Evolutionary conservation across 2,888 invertebrate genomes (phyloP).

Genomic region (Diogma glabrata): DNA sequence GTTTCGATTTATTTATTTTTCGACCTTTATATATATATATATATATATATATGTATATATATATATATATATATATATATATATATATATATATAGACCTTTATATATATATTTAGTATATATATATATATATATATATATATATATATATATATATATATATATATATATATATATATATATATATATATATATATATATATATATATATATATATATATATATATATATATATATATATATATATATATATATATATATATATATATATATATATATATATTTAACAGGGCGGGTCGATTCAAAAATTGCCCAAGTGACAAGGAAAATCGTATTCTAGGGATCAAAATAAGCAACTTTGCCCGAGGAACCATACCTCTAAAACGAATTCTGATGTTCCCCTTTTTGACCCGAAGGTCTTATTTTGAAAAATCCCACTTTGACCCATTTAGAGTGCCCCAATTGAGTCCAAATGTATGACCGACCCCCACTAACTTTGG

Average conservation of each 20-base stretch:
- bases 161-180: slow-evolving; percentile 1
- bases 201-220: slow-evolving; percentile 3
- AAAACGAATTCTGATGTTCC: too few relatives aligned
- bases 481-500: too few relatives aligned
- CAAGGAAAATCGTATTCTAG: too few relatives aligned
- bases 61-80: slow-evolving; percentile 3
- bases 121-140: slow-evolving; percentile 3
- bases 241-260: slow-evolving; percentile 3
- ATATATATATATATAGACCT: background rate
- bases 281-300: background rate
- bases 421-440: too few relatives aligned
- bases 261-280: slow-evolving; percentile 3
- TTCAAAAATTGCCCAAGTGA: too few relatives aligned
- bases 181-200: background rate
- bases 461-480: too few relatives aligned
- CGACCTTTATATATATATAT: background rate
- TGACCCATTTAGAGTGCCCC: too few relatives aligned
- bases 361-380: too few relatives aligned
- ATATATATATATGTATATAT: background rate
- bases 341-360: too few relatives aligned
- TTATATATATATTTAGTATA: background rate
- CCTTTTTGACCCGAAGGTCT: too few relatives aligned
- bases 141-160: slow-evolving; percentile 3
- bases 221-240: slow-evolving; percentile 1
- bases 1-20: too few relatives aligned